These are phyloP conservation scores for Sinelater perroti DNA, from an alignment of 2,888 invertebrate species.

Conservation along the genomic window DNA sequence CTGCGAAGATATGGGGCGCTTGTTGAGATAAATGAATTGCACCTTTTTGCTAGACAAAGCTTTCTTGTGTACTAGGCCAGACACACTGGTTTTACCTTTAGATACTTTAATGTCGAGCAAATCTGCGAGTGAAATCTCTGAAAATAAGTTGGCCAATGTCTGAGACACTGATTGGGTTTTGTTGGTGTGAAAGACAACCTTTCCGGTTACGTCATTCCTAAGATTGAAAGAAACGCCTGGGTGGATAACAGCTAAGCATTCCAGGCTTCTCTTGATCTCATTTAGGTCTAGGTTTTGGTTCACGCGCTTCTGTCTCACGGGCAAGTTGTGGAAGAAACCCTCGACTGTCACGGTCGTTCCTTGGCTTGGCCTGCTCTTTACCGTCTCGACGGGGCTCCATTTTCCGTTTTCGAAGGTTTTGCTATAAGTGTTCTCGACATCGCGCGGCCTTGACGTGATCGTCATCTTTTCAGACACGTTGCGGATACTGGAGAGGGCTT, in stretches of 20 bases:
- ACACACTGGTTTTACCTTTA: conserved; percentile 63
- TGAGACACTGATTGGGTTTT: conserved; percentile 66
- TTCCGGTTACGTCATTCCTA: conserved; percentile 70
- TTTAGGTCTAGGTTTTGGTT: conserved; percentile 66
- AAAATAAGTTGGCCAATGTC: conserved; percentile 63
- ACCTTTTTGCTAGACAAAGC: conserved; percentile 59
- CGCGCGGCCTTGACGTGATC: conserved; percentile 66
- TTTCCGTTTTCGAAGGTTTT: conserved; percentile 60
- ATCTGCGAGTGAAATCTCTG: conserved; percentile 55
- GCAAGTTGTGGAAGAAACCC: conserved; percentile 70
- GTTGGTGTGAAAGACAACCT: conserved; percentile 68
- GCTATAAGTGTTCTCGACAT: conserved; percentile 64
- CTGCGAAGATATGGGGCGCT: conserved; percentile 64
- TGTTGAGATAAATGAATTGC: conserved; percentile 75
- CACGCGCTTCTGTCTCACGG: conserved; percentile 68
- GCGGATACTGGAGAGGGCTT: conserved; percentile 71
- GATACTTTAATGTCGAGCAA: conserved; percentile 58
- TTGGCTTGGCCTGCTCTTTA: conserved; percentile 65
- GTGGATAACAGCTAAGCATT: conserved; percentile 72
- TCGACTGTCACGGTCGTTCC: conserved; percentile 79
- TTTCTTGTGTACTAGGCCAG: conserved; percentile 67
- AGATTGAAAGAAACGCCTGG: conserved; percentile 73
- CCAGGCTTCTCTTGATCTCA: conserved; percentile 67
- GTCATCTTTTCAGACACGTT: conserved; percentile 66
- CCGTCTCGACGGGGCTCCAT: conserved; percentile 47